These are phyloP conservation scores for Pteria penguin DNA, from an alignment of 2,888 invertebrate species.

Conservation along the genomic window DNA sequence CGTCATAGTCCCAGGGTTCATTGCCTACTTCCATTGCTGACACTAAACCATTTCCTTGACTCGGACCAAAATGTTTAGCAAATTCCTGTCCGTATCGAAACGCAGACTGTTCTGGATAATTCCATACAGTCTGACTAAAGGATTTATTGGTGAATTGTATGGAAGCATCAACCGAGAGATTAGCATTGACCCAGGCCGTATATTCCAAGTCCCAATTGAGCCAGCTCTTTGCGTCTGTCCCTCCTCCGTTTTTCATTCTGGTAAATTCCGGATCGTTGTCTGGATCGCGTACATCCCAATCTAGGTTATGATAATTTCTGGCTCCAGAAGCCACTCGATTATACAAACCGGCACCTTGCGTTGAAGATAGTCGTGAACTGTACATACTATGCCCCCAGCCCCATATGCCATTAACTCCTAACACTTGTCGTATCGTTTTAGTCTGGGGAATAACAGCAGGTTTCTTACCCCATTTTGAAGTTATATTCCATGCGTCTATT, in stretches of 20 bases:
- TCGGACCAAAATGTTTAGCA: conserved; percentile 64
- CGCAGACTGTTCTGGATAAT: conserved; percentile 51
- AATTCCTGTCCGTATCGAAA: conserved; percentile 59
- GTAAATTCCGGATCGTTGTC: conserved; percentile 55
- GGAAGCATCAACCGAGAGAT: conserved; percentile 58
- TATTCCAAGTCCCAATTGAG: conserved; percentile 70
- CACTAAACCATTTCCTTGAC: conserved; percentile 55
- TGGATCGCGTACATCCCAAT: conserved; percentile 65
- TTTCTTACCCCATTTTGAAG: conserved; percentile 51
- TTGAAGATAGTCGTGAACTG: conserved; percentile 44
- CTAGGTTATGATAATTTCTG: conserved; percentile 65
- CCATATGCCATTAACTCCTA: conserved; percentile 70
- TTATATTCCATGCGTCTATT: conserved; percentile 59
- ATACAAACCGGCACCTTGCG: conserved; percentile 59
- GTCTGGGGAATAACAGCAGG: conserved; percentile 46
- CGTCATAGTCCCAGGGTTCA: conserved; percentile 67
- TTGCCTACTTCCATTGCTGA: conserved; percentile 64
- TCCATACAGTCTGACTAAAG: conserved; percentile 56
- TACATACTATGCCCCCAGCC: conserved; percentile 62
- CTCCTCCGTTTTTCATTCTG: conserved; percentile 57
- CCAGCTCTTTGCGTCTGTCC: conserved; percentile 63
- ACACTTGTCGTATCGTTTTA: conserved; percentile 48
- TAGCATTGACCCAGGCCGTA: conserved; percentile 53
- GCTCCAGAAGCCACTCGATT: conserved; percentile 59
- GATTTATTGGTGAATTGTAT: conserved; percentile 61